Conservation (phyloP, 2,113 vertebrate genomes). For the Galeopterus variegatus region DNA sequence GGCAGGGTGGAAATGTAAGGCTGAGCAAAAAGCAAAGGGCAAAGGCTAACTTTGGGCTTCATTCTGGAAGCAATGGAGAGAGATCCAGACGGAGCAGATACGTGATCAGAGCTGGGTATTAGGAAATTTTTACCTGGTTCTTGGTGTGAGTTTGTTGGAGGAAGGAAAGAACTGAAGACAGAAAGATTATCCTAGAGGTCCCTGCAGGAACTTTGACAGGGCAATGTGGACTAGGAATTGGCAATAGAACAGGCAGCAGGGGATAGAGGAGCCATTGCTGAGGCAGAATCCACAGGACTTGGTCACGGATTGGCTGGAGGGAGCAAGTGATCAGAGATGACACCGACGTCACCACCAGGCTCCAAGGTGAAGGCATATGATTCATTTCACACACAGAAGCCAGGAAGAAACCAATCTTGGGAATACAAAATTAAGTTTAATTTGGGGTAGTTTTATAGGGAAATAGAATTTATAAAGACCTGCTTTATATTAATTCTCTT, state of each 20-base stretch:
- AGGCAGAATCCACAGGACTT: neutral
- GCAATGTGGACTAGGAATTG: neutral
- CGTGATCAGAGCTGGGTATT: neutral
- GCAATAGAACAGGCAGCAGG: neutral
- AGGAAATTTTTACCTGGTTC: neutral
- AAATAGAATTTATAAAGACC: neutral
- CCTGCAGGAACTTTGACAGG: neutral
- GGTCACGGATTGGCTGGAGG: neutral
- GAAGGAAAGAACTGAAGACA: neutral
- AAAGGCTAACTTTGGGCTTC: neutral
- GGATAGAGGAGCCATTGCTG: neutral
- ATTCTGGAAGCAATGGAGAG: neutral
- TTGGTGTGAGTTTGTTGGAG: neutral
- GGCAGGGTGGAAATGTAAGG: neutral
- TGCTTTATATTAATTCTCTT: neutral
- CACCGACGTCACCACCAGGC: neutral
- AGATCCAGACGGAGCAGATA: neutral
- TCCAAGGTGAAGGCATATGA: neutral
- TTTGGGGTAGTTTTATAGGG: neutral
- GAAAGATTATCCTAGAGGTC: neutral
- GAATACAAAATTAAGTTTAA: slow-evolving; percentile 23
- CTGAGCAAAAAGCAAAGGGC: neutral
- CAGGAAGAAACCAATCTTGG: neutral
- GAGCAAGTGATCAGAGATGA: neutral
- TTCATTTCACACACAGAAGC: neutral